Base-by-base conservation (phyloP, 2,888 invertebrate genomes). In the Drosophila fulvimacula region DNA sequence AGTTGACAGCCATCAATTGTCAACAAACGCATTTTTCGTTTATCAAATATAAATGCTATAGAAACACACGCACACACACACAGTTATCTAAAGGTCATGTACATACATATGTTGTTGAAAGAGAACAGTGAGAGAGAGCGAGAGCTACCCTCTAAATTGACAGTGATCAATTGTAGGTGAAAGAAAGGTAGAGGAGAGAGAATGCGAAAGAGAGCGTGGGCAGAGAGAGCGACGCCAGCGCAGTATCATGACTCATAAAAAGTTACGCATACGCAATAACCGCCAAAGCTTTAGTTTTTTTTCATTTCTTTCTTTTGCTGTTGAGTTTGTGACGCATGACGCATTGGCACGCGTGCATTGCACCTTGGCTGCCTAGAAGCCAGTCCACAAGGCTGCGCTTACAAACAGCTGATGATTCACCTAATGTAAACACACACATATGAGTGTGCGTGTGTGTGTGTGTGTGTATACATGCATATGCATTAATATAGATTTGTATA, bases 261-360 rank as follows among this genome's bases (percentile, higher is more conserved):
- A 58, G 70, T 61, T 78, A 62, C 78, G 77, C 77, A 77, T 78
- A 71, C 78, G 77, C 77, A 74, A 48, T 65, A 64, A 77, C 71
- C 74, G 63, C 44, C 59, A 49, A 59, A 48, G 46, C 46, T 48
- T 30, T 30, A 11, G 46, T n/a, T 36, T 52, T 51, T 49, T 55
- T 38, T 30, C 11, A 5, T 36, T 5, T 15, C 15, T 36, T n/a
- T 44, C 24, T 44, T 44, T 44, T 44, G 24, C 41, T 27, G 30
- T 30, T 30, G 19, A 55, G 21, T 38, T 52, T 46, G 44, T 53
- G 27, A 34, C 41, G 51, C 61, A 77, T 76, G 77, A 76, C 77
- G 77, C 76, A 73, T 66, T 48, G 62, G 46, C 68, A 56, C 55
- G 36, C 66, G 71, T 71, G 61, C 78, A 78, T 56, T 77, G 78